Evolutionary conservation across 2,888 invertebrate genomes (phyloP).

Genomic region (Athalia rosae): DNA sequence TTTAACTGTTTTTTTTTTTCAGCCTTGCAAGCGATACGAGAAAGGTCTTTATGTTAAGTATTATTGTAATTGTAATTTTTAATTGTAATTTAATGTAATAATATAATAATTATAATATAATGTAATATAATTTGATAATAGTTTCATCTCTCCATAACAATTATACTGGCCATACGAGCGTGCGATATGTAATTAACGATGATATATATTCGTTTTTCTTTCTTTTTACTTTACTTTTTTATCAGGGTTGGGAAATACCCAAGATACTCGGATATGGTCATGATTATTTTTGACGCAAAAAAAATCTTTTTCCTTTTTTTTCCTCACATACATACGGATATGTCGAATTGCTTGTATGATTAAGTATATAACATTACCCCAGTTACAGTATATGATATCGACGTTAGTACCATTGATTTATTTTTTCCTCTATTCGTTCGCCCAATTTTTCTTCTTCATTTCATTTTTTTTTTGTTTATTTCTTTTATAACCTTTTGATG

Average conservation of each 20-base stretch:
- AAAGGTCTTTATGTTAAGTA: background rate
- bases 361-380: constrained; percentile 25
- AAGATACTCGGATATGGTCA: background rate
- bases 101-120: constrained; percentile 36
- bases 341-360: constrained; percentile 33
- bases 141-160: constrained; percentile 47
- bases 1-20: background rate
- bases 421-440: background rate
- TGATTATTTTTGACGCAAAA: no score
- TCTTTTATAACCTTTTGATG: background rate
- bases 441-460: background rate
- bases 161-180: constrained; percentile 58
- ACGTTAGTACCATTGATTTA: background rate
- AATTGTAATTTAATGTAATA: constrained; percentile 24
- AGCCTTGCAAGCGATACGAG: constrained; percentile 40
- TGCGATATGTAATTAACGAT: constrained; percentile 38
- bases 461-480: background rate
- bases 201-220: background rate
- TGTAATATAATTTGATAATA: constrained; percentile 40
- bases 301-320: background rate
- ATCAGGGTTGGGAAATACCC: background rate
- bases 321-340: constrained; percentile 10
- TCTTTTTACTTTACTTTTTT: background rate
- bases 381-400: background rate
- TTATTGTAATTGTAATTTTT: background rate